phyloP scores from a whole-genome alignment of 2,113 vertebrate genomes.

The Notiomystis cincta region DNA sequence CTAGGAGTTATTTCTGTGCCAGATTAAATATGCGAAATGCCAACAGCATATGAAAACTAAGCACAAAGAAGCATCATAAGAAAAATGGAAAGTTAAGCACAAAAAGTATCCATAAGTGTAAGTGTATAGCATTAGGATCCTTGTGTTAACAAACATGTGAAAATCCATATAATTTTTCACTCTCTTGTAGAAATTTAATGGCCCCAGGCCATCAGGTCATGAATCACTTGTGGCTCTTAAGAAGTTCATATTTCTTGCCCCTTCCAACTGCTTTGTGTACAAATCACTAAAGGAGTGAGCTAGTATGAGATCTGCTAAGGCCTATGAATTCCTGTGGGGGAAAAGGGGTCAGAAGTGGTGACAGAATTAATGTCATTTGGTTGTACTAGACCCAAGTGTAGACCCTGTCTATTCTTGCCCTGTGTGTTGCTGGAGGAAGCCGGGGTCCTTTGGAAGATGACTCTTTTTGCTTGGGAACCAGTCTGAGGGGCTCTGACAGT shows the following conservation, averaged over 20 bases:
- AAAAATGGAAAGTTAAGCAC: background rate
- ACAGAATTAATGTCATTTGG: background rate
- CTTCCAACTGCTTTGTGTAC: background rate
- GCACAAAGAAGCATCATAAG: background rate
- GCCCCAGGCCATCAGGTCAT: background rate
- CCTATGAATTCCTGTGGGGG: background rate
- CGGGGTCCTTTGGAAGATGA: background rate
- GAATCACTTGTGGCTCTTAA: background rate
- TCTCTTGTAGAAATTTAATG: background rate
- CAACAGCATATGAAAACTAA: background rate
- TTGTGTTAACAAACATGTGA: background rate
- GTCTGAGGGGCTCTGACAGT: background rate
- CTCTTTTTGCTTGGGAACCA: background rate
- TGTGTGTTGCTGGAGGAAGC: background rate
- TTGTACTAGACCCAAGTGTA: background rate
- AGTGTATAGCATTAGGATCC: background rate
- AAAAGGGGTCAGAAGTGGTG: background rate
- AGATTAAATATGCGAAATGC: background rate
- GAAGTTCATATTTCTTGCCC: background rate
- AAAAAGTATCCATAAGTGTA: background rate
- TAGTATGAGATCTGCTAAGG: background rate
- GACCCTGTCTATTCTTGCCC: background rate
- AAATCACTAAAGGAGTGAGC: background rate
- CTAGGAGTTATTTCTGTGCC: background rate
- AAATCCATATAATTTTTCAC: background rate